These are phyloP conservation scores for Sycophaga agraensis DNA, from an alignment of 1,140 invertebrate species.

Conservation along the genomic window DNA sequence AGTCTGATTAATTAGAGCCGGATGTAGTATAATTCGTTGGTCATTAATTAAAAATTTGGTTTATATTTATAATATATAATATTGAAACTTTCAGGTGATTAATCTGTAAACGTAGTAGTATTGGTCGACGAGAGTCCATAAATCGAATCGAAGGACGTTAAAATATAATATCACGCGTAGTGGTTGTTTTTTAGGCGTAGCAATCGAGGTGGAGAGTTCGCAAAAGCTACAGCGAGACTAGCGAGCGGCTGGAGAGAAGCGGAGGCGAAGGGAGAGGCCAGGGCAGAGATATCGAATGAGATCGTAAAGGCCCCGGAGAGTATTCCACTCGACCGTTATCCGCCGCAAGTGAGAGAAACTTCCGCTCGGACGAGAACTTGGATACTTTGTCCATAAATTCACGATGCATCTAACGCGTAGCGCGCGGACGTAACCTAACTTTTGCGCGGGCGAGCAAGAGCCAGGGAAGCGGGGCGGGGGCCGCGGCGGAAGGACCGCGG, in stretches of 20 bases:
- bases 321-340: constrained; percentile 26
- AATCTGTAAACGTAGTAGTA: too few species aligned
- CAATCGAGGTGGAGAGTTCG: too few species aligned
- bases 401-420: constrained; percentile 21
- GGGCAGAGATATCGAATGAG: neutral
- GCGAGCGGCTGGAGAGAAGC: neutral
- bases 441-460: constrained; percentile 4
- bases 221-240: neutral
- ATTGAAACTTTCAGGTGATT: too few species aligned
- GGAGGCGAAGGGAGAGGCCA: neutral
- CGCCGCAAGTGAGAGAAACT: constrained; percentile 25
- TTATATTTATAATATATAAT: too few species aligned
- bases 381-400: constrained; percentile 29
- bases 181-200: too few species aligned
- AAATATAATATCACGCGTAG: too few species aligned
- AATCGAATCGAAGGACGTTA: too few species aligned
- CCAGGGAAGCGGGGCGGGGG: neutral
- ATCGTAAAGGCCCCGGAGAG: constrained; percentile 24
- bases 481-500: too few species aligned
- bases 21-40: too few species aligned
- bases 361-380: constrained; percentile 21
- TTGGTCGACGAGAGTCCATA: too few species aligned
- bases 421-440: constrained; percentile 12
- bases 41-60: too few species aligned
- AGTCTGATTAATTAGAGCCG: too few species aligned